phyloP scores from a whole-genome alignment of 2,113 vertebrate species.

The Prunella fulvescens region DNA sequence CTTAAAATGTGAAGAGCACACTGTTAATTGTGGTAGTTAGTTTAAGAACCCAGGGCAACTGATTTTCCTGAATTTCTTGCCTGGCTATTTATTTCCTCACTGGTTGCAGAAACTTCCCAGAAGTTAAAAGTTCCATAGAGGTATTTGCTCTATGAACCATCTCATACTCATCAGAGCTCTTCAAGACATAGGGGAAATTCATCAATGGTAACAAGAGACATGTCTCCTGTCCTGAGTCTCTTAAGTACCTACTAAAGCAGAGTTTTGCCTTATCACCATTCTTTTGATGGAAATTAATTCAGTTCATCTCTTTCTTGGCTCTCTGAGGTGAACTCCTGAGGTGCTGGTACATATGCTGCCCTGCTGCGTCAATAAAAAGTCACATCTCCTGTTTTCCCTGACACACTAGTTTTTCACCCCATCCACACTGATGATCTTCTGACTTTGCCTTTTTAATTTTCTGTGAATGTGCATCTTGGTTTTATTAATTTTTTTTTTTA shows the following conservation, averaged over 20 bases:
- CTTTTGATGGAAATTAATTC: not conserved
- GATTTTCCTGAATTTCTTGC: not conserved
- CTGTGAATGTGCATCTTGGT: not conserved
- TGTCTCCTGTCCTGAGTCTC: not conserved
- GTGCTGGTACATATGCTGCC: not conserved
- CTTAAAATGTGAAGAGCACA: not conserved
- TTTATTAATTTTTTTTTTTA: not conserved
- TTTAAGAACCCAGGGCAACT: not conserved
- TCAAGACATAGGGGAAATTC: not conserved
- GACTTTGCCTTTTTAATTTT: not conserved
- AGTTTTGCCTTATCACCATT: not conserved
- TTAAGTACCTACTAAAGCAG: too few relatives aligned
- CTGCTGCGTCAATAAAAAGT: not conserved
- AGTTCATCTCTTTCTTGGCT: not conserved
- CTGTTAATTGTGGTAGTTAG: not conserved
- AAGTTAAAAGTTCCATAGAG: not conserved
- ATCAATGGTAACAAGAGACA: accelerated
- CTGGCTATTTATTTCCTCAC: not conserved
- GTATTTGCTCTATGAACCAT: not conserved
- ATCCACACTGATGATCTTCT: not conserved
- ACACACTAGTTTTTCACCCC: not conserved
- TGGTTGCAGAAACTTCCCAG: not conserved
- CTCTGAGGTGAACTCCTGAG: not conserved
- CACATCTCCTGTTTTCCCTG: not conserved
- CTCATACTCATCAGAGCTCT: not conserved